Evolutionary conservation across 2,888 invertebrate genomes (phyloP).

Genomic region (Ophraella communa): DNA sequence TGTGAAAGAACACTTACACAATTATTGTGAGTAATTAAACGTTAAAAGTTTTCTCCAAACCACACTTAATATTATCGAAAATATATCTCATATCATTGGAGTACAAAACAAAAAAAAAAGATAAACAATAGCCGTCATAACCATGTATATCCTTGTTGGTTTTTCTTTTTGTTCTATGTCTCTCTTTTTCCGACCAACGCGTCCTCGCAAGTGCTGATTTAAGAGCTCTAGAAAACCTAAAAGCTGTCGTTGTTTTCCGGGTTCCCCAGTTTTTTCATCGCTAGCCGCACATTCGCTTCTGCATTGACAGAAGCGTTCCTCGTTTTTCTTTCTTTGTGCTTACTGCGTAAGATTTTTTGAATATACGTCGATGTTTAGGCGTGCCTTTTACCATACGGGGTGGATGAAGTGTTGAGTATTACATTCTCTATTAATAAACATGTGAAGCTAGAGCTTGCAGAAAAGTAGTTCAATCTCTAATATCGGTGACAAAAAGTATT

Average conservation of each 20-base stretch:
- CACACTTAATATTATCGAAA: slow-evolving; percentile 19
- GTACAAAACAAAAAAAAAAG: slow-evolving; percentile 11
- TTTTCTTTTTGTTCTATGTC: slow-evolving; percentile 3
- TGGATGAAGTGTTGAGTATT: background rate
- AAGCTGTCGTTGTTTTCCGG: slow-evolving; percentile 37
- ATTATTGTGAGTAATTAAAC: background rate
- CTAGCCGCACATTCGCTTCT: slow-evolving; percentile 32
- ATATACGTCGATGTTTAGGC: background rate
- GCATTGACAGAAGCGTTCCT: slow-evolving; percentile 1
- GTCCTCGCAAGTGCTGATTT: slow-evolving; percentile 30
- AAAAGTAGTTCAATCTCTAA: no score
- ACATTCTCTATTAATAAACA: no score
- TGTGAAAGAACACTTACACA: no score
- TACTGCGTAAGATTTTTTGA: background rate
- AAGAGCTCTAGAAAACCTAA: slow-evolving; percentile 38
- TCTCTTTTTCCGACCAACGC: background rate
- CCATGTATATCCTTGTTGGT: slow-evolving; percentile 10
- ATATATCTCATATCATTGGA: slow-evolving; percentile 5
- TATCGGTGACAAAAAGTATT: no score
- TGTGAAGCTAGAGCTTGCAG: no score
- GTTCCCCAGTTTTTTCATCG: slow-evolving; percentile 34
- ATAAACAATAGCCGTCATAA: slow-evolving; percentile 24
- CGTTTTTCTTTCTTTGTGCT: background rate
- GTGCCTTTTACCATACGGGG: background rate
- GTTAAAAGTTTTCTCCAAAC: background rate